Conservation (phyloP, 2,113 vertebrate species). For the Rissa tridactyla region DNA sequence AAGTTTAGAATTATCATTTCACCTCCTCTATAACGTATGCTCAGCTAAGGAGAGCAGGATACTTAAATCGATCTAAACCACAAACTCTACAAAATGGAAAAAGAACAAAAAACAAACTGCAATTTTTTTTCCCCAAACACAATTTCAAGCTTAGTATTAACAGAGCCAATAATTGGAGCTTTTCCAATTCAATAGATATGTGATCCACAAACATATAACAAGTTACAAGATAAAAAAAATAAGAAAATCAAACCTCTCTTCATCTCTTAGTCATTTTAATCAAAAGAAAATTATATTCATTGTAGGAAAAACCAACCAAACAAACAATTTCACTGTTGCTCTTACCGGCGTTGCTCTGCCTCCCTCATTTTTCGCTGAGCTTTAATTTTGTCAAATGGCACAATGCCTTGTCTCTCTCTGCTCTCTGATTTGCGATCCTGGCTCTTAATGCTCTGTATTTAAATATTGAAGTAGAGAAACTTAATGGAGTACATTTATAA, state of each 20-base stretch:
- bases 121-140: neutral
- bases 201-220: neutral
- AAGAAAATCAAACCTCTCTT: neutral
- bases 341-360: slow-evolving; percentile 88
- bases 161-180: neutral
- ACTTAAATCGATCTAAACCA: neutral
- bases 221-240: neutral
- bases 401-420: slow-evolving; percentile 89
- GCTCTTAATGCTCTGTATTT: slow-evolving; percentile 86
- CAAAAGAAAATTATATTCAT: neutral
- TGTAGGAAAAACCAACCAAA: too few relatives aligned
- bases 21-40: neutral
- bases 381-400: slow-evolving; percentile 93
- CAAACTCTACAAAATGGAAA: neutral
- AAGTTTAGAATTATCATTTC: neutral
- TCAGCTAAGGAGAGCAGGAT: neutral
- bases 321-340: neutral
- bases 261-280: neutral
- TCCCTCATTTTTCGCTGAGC: slow-evolving; percentile 90
- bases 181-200: neutral
- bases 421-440: slow-evolving; percentile 89
- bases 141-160: neutral
- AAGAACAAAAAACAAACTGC: neutral
- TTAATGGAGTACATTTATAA: neutral
- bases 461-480: neutral